These are phyloP conservation scores for Tetragonula carbonaria DNA, from an alignment of 2,888 invertebrate genomes.

Conservation along the genomic window DNA sequence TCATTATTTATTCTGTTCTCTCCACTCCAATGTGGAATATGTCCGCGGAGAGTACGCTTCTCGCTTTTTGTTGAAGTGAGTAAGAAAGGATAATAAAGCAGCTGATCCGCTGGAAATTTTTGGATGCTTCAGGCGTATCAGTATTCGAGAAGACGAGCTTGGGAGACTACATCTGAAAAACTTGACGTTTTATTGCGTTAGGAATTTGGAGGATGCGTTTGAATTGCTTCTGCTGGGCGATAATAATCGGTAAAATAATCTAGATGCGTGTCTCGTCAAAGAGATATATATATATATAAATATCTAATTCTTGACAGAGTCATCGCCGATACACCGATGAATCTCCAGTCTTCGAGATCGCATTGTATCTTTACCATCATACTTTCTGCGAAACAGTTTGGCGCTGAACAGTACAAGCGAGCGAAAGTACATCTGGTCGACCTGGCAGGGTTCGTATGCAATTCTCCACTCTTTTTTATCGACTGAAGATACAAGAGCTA, in stretches of 20 bases:
- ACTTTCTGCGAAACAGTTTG: constrained; percentile 80
- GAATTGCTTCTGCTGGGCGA: constrained; percentile 85
- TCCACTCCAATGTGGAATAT: too few relatives aligned
- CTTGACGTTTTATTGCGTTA: constrained; percentile 84
- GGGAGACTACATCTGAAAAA: constrained; percentile 85
- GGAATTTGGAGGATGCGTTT: constrained; percentile 85
- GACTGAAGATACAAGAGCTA: constrained; percentile 31
- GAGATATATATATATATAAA: neutral
- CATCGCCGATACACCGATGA: constrained; percentile 86
- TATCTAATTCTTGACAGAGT: constrained; percentile 77
- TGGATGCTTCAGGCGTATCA: constrained; percentile 82
- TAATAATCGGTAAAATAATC: constrained; percentile 83
- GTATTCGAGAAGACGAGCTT: constrained; percentile 84
- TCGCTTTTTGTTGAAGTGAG: neutral
- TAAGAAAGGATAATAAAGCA: neutral
- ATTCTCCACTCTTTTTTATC: constrained; percentile 15
- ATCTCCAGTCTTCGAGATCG: constrained; percentile 85
- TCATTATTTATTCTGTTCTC: too few relatives aligned
- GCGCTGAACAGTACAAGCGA: constrained; percentile 79
- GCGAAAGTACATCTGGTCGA: constrained; percentile 86
- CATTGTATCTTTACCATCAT: constrained; percentile 86
- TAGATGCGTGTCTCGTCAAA: neutral
- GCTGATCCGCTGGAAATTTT: neutral
- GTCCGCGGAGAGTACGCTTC: neutral
- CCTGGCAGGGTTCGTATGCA: constrained; percentile 84